Conservation (phyloP, 2,888 invertebrate species). For the Drepana falcataria region DNA sequence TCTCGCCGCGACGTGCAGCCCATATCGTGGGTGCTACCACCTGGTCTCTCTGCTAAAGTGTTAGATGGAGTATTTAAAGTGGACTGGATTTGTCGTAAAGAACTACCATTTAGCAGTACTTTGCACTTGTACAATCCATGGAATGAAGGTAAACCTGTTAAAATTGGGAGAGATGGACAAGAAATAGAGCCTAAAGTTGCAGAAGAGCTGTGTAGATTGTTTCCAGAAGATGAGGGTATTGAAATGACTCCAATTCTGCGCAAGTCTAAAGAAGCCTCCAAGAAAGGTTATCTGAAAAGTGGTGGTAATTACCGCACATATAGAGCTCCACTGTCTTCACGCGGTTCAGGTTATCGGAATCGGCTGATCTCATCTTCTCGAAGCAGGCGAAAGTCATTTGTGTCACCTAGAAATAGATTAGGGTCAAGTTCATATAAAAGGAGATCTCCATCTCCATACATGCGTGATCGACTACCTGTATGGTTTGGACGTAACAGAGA, state of each 20-base stretch:
- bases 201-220: slow-evolving; percentile 94
- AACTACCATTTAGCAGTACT: slow-evolving; percentile 94
- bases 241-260: slow-evolving; percentile 93
- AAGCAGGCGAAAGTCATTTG: slow-evolving; percentile 81
- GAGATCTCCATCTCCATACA: slow-evolving; percentile 79
- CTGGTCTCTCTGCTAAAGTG: slow-evolving; percentile 94
- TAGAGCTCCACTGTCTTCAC: slow-evolving; percentile 64
- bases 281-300: slow-evolving; percentile 78
- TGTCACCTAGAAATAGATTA: slow-evolving; percentile 81
- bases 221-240: slow-evolving; percentile 94
- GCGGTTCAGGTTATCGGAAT: slow-evolving; percentile 71
- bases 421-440: slow-evolving; percentile 73
- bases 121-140: slow-evolving; percentile 96
- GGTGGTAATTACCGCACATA: slow-evolving; percentile 71
- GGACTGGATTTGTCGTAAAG: slow-evolving; percentile 98
- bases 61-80: slow-evolving; percentile 97
- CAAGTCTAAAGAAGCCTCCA: slow-evolving; percentile 90
- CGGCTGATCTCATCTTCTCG: slow-evolving; percentile 70
- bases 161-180: slow-evolving; percentile 99
- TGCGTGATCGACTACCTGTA: slow-evolving; percentile 79
- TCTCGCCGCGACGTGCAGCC: slow-evolving; percentile 93
- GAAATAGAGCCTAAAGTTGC: slow-evolving; percentile 98
- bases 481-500: slow-evolving; percentile 81
- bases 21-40: slow-evolving; percentile 96
- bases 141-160: slow-evolving; percentile 99